A percentile compares a stretch with the other conserved stretches of the same genome.
phyloP scores from a whole-genome alignment of 2,888 invertebrate species.

The Nomada hirtipes region DNA sequence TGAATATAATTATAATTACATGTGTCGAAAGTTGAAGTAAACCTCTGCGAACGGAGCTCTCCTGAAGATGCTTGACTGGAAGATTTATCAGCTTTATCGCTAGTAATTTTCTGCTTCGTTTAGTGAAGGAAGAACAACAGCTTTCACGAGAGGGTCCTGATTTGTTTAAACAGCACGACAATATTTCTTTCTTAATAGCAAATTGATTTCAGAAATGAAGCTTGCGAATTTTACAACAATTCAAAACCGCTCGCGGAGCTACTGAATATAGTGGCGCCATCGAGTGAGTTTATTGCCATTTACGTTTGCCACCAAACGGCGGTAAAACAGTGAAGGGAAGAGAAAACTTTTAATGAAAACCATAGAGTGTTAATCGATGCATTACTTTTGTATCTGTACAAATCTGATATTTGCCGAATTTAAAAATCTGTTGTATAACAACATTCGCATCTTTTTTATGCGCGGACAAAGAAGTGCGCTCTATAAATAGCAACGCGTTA shows the following conservation, averaged over 20 bases:
- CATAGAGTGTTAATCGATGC: neutral
- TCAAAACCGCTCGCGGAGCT: neutral
- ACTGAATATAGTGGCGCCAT: constrained; percentile 43
- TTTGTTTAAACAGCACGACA: too few relatives aligned
- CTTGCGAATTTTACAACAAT: neutral
- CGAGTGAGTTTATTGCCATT: constrained; percentile 7
- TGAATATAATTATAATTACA: too few relatives aligned
- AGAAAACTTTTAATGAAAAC: neutral
- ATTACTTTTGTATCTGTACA: neutral
- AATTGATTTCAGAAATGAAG: too few relatives aligned
- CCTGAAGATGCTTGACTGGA: too few relatives aligned
- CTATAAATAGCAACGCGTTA: constrained; percentile 64
- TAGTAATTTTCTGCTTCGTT: too few relatives aligned
- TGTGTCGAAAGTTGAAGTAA: too few relatives aligned
- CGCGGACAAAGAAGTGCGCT: constrained; percentile 42
- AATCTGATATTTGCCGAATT: neutral
- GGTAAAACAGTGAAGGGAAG: constrained; percentile 46
- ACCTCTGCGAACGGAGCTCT: too few relatives aligned
- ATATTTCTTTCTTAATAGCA: too few relatives aligned
- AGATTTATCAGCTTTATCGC: too few relatives aligned
- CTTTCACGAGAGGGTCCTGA: too few relatives aligned
- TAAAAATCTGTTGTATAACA: neutral
- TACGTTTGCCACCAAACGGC: neutral
- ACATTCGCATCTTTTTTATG: constrained; percentile 17
- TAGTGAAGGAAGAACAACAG: too few relatives aligned